Evolutionary conservation across 2,888 invertebrate species (phyloP).

Genomic region (Gastracanthus pulcherrimus): DNA sequence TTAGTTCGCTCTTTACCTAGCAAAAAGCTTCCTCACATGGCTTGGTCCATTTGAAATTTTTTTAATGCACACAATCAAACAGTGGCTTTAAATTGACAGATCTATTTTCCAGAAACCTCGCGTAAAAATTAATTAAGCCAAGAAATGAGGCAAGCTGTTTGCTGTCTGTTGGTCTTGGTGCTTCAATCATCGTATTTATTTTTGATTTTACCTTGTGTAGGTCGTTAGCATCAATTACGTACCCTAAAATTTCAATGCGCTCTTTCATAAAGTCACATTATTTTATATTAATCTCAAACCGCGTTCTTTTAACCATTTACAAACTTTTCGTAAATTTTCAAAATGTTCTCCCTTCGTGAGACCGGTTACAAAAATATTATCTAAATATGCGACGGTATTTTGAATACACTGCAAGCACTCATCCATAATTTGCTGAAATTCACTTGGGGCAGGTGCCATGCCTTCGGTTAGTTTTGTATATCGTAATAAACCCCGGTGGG

Average conservation of each 20-base stretch:
- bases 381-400: slow-evolving; percentile 22
- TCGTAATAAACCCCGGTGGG: neutral
- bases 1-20: slow-evolving; percentile 55
- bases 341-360: slow-evolving; percentile 29
- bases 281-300: neutral
- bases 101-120: neutral
- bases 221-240: slow-evolving; percentile 61
- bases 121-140: slow-evolving; percentile 29
- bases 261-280: slow-evolving; percentile 64
- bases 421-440: slow-evolving; percentile 33
- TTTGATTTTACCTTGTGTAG: slow-evolving; percentile 56
- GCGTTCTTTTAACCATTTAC: neutral
- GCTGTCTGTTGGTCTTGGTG: slow-evolving; percentile 14
- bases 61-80: slow-evolving; percentile 15
- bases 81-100: slow-evolving; percentile 27
- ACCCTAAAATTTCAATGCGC: slow-evolving; percentile 62
- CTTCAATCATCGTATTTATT: slow-evolving; percentile 10
- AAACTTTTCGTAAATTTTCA: slow-evolving; percentile 30
- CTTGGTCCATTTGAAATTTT: slow-evolving; percentile 52
- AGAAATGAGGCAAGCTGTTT: slow-evolving; percentile 27
- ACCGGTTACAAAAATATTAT: slow-evolving; percentile 51
- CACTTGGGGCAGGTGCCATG: neutral
- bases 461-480: slow-evolving; percentile 22
- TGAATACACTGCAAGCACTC: slow-evolving; percentile 40
- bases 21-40: slow-evolving; percentile 40